These are phyloP conservation scores for Phylloscopus trochiloides DNA, from an alignment of 2,113 vertebrate genomes.

Conservation along the genomic window DNA sequence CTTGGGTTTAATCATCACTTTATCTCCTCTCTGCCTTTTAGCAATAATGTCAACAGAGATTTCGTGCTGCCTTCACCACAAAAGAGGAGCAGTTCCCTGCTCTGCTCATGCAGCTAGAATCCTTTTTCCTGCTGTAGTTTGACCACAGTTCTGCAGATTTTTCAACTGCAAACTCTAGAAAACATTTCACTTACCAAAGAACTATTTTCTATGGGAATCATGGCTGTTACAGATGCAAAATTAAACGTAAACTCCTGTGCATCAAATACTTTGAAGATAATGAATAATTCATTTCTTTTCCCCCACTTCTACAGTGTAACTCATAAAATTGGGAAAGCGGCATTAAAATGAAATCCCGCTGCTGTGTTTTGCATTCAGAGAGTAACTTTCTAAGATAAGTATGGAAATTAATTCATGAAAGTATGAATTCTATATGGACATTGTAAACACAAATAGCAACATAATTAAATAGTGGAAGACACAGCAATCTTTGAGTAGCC, in stretches of 20 bases:
- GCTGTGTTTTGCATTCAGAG: not conserved
- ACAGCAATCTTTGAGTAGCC: not conserved
- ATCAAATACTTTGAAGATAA: not conserved
- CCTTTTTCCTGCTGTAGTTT: not conserved
- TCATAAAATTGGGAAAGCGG: not conserved
- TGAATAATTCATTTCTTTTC: not conserved
- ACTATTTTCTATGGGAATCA: not conserved
- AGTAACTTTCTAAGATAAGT: not conserved
- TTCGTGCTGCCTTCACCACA: not conserved
- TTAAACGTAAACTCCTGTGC: not conserved
- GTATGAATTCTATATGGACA: not conserved
- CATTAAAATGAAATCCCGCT: not conserved
- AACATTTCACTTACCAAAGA: not conserved
- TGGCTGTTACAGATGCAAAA: not conserved
- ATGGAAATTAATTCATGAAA: not conserved
- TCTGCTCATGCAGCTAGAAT: not conserved
- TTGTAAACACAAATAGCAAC: not conserved
- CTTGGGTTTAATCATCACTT: not conserved
- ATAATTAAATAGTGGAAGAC: not conserved
- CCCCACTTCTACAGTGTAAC: not conserved
- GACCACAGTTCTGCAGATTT: not conserved
- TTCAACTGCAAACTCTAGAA: not conserved
- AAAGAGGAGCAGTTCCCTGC: not conserved
- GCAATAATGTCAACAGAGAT: not conserved
- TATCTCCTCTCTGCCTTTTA: not conserved